Conservation (phyloP, 2,797 vertebrate species). For the Microctenopoma stevenorrisi region DNA sequence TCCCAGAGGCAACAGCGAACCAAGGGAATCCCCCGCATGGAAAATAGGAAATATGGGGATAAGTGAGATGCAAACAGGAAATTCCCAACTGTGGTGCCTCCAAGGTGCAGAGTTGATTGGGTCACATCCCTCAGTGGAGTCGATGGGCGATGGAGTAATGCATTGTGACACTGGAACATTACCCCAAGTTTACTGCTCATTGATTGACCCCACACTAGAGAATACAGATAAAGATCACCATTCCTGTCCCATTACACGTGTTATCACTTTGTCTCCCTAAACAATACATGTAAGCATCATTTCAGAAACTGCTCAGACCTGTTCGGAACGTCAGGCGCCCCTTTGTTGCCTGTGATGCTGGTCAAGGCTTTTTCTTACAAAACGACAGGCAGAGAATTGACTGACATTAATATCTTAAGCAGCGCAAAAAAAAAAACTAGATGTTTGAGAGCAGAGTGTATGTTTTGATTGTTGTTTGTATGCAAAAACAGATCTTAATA, state of each 20-base stretch:
- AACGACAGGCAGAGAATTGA: slow-evolving; percentile 30
- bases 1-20: slow-evolving; percentile 14
- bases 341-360: slow-evolving; percentile 28
- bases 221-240: slow-evolving; percentile 42
- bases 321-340: slow-evolving; percentile 13
- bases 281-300: not conserved
- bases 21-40: slow-evolving; percentile 21
- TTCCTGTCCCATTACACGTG: slow-evolving; percentile 14
- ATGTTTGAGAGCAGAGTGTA: slow-evolving; percentile 44
- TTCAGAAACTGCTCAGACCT: slow-evolving; percentile 19
- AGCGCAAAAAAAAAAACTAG: slow-evolving; percentile 14
- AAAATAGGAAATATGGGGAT: slow-evolving; percentile 36
- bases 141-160: slow-evolving; percentile 38
- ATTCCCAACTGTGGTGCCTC: slow-evolving; percentile 5
- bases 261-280: slow-evolving; percentile 13
- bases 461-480: slow-evolving; percentile 23
- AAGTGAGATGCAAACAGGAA: slow-evolving; percentile 9
- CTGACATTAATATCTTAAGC: slow-evolving; percentile 43
- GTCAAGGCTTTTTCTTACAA: slow-evolving; percentile 14
- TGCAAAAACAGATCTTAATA: slow-evolving; percentile 21
- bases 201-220: slow-evolving; percentile 44
- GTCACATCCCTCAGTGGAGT: slow-evolving; percentile 14
- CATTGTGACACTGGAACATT: slow-evolving; percentile 31
- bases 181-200: slow-evolving; percentile 37
- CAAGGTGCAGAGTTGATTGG: slow-evolving; percentile 14